Conservation (phyloP, 1,140 invertebrate genomes). For the Microplitis demolitor region DNA sequence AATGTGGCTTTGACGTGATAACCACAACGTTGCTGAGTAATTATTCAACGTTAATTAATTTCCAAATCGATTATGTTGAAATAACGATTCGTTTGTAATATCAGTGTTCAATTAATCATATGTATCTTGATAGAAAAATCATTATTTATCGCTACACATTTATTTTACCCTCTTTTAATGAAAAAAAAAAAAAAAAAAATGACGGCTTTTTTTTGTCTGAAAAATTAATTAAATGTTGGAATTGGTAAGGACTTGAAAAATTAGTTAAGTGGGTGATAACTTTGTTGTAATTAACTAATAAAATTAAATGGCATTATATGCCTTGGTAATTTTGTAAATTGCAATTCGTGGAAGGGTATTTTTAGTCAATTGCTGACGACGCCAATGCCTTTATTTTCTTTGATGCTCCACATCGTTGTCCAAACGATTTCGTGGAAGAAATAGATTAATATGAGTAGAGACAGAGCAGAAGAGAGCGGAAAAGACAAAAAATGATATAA, state of each 20-base stretch:
- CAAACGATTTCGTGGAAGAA: neutral
- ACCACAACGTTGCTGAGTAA: conserved; percentile 11
- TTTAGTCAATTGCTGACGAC: neutral
- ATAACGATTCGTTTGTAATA: conserved; percentile 3
- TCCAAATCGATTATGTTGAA: conserved; percentile 18
- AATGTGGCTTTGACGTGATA: neutral
- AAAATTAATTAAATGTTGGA: too few species aligned
- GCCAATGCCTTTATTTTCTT: neutral
- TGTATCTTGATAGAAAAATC: neutral
- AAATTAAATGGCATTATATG: too few species aligned
- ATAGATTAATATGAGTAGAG: neutral
- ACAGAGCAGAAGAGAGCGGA: too few species aligned
- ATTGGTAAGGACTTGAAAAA: too few species aligned
- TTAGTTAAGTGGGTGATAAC: too few species aligned
- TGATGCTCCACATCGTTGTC: neutral
- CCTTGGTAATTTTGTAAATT: too few species aligned
- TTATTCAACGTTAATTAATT: conserved; percentile 27
- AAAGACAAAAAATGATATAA: too few species aligned
- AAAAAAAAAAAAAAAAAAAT: too few species aligned
- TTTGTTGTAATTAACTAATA: too few species aligned
- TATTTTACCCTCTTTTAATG: too few species aligned
- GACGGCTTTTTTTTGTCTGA: too few species aligned
- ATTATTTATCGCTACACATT: too few species aligned
- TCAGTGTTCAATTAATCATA: neutral
- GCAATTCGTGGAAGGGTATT: neutral